Base-by-base conservation (phyloP, 2,797 vertebrate species). In the Remorina albescens region DNA sequence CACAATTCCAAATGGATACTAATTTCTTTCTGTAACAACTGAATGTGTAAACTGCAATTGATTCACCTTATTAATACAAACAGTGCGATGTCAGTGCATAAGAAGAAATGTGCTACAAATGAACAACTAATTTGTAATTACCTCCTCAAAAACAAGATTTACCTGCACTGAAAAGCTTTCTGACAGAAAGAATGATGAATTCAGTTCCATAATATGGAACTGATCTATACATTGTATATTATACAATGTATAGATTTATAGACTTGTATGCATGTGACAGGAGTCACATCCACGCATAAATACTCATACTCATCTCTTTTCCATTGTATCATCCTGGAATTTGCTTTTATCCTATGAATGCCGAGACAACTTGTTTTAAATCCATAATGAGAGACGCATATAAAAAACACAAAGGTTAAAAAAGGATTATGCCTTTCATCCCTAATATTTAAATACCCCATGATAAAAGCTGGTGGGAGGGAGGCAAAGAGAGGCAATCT, bases 381-480 rank as follows among this genome's bases (percentile, higher is more conserved):
- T 71, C 66, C 81, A 83, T 90, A 83, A 88, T 58, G 74, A 65
- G 63, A 46, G 54, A 75, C 67, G 59, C 65, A 77, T 76, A 74
- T 69, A 75, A 83, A 82, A 78, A 61, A 88, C 63, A 89, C 82
- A 86, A 87, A 87, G 75, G 80, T 90, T 89, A 87, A 83, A 88
- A 87, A 88, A 74, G 78, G 86, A 92, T 89, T 87, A 89, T 4
- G 53, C 69, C 68, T 86, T 88, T 86, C 71, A 91, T 89, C 77
- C 75, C 78, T 78, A 74, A 90, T 87, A 89, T 90, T 85, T 90
- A 90, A 90, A 88, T 81, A 83, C 78, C 47, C 81, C 37, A 59
- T 56, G 60, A 51, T 86, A 86, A 89, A 85, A 91, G 76, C 83
- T 84, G 73, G 62, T 21, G 28, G 8, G 57, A 76, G 67, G 65